Conservation (phyloP, 2,888 invertebrate species). For the Autographa pulchrina region DNA sequence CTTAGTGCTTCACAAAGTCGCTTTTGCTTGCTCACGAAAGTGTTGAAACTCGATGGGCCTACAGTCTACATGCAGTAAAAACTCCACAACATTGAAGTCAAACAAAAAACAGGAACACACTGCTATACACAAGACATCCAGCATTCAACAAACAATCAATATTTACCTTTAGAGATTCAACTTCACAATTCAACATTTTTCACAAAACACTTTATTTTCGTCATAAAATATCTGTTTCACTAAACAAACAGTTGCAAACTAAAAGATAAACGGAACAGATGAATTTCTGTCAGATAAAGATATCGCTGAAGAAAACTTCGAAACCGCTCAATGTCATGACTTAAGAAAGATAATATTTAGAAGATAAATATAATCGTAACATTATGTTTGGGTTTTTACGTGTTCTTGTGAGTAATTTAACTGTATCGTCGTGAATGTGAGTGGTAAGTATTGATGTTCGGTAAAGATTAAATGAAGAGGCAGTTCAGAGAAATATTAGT, state of each 20-base stretch:
- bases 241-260: constrained; percentile 49
- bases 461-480: background rate
- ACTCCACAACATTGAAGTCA: background rate
- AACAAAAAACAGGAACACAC: background rate
- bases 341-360: constrained; percentile 19
- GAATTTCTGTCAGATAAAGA: constrained; percentile 48
- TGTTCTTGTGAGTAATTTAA: constrained; percentile 5
- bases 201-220: constrained; percentile 37
- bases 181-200: constrained; percentile 77
- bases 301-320: constrained; percentile 44
- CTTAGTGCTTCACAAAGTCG: no score
- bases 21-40: background rate
- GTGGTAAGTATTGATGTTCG: background rate
- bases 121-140: background rate
- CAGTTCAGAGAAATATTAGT: background rate
- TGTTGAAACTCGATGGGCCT: background rate
- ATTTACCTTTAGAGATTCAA: constrained; percentile 73
- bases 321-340: constrained; percentile 45
- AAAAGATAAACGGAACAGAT: constrained; percentile 54
- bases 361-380: constrained; percentile 10
- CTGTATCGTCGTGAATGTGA: background rate
- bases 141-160: constrained; percentile 12
- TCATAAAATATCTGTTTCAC: constrained; percentile 44
- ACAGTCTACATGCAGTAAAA: background rate
- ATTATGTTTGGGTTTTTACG: constrained; percentile 26